Evolutionary conservation across 2,113 vertebrate species (phyloP).

Genomic region (Thamnophis sirtalis): DNA sequence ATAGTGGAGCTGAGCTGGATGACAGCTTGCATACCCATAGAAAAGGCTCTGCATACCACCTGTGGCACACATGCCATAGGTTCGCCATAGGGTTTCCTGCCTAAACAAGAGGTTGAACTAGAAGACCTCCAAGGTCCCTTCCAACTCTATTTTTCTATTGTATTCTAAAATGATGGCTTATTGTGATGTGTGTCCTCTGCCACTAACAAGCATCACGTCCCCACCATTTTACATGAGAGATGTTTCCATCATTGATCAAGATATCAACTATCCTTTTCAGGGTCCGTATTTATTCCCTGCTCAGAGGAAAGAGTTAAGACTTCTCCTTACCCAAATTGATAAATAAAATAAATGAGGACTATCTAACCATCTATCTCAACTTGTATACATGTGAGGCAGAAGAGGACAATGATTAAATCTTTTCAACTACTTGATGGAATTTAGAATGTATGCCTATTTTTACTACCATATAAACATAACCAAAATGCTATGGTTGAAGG

Average conservation of each 20-base stretch:
- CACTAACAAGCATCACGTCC: too few relatives aligned
- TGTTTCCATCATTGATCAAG: not conserved
- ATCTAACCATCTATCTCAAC: too few relatives aligned
- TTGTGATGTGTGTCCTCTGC: too few relatives aligned
- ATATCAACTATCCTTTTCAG: not conserved
- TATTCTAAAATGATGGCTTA: too few relatives aligned
- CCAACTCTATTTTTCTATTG: not conserved
- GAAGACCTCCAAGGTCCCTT: not conserved
- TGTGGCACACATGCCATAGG: too few relatives aligned
- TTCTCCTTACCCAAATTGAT: not conserved
- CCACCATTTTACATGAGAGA: not conserved
- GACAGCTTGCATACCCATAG: too few relatives aligned
- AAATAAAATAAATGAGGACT: too few relatives aligned
- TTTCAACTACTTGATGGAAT: not conserved
- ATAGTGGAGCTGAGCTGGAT: too few relatives aligned
- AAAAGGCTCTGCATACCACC: too few relatives aligned
- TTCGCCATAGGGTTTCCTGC: too few relatives aligned
- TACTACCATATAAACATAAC: too few relatives aligned
- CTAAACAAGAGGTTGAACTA: not conserved
- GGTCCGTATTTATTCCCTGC: not conserved
- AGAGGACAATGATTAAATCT: not conserved
- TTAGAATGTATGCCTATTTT: not conserved
- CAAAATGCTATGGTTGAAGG: too few relatives aligned
- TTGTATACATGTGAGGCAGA: not conserved
- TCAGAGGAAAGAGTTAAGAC: not conserved